A percentile compares a stretch with the other conserved stretches of the same genome.
Evolutionary conservation across 2,888 invertebrate species (phyloP).

Genomic region (Blomia tropicalis): DNA sequence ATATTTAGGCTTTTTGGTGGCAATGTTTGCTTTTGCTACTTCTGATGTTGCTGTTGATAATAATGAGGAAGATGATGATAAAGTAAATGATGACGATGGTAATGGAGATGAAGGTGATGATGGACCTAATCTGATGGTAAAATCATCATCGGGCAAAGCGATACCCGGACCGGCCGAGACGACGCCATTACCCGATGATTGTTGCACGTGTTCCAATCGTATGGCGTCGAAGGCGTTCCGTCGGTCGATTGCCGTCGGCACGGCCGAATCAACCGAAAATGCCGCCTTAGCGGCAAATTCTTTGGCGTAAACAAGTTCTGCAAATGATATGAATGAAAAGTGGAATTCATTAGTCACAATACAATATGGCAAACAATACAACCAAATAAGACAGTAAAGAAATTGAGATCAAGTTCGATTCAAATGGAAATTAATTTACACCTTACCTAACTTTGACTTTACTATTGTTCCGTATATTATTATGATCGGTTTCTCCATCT

Average conservation of each 20-base stretch:
- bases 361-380: neutral
- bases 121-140: no score
- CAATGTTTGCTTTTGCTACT: no score
- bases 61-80: no score
- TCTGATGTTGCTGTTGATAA: no score
- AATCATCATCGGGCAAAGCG: no score
- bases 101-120: no score
- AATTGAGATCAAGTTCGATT: neutral
- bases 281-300: neutral
- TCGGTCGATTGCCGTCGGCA: neutral
- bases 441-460: no score
- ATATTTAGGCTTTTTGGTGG: constrained; percentile 4
- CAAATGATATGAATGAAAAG: neutral
- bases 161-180: constrained; percentile 5
- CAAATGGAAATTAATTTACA: neutral
- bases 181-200: neutral
- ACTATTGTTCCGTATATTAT: no score
- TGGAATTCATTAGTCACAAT: no score
- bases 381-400: neutral
- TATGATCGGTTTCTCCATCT: no score
- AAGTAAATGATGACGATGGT: no score
- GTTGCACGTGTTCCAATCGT: neutral
- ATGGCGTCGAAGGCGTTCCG: neutral
- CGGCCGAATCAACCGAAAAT: no score
- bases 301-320: constrained; percentile 10